These are phyloP conservation scores for Phoeniculus purpureus DNA, from an alignment of 2,797 vertebrate species.

Conservation along the genomic window DNA sequence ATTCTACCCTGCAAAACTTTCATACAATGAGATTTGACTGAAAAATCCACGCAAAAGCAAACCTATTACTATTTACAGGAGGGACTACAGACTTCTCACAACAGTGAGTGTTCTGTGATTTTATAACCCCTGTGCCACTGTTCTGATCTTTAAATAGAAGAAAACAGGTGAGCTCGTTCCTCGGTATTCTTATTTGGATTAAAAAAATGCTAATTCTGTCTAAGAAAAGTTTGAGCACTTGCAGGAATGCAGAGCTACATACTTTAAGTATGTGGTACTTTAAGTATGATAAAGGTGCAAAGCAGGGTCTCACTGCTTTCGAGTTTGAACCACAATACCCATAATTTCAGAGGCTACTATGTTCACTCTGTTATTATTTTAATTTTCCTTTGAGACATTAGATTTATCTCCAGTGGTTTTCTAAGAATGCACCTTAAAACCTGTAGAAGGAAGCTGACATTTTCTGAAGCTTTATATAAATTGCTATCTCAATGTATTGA, in stretches of 20 bases:
- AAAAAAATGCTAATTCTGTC: slow-evolving; percentile 30
- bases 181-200: slow-evolving; percentile 21
- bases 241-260: neutral
- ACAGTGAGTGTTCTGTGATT: neutral
- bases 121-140: neutral
- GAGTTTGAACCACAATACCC: neutral
- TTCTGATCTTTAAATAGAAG: slow-evolving; percentile 21
- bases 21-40: neutral
- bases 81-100: neutral
- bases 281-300: neutral
- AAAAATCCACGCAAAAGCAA: neutral
- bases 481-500: neutral
- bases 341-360: neutral
- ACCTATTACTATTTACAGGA: neutral
- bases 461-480: neutral
- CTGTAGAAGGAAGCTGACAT: neutral
- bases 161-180: slow-evolving; percentile 58
- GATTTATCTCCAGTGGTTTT: neutral
- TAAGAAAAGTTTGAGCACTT: slow-evolving; percentile 11
- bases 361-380: neutral
- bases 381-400: neutral
- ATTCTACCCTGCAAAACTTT: neutral
- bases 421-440: neutral
- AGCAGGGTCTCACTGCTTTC: neutral
- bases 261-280: neutral